A percentile compares a stretch with the other conserved stretches of the same genome.
These are phyloP conservation scores for Vicugna pacos DNA, from an alignment of 2,113 vertebrate genomes.

Conservation along the genomic window DNA sequence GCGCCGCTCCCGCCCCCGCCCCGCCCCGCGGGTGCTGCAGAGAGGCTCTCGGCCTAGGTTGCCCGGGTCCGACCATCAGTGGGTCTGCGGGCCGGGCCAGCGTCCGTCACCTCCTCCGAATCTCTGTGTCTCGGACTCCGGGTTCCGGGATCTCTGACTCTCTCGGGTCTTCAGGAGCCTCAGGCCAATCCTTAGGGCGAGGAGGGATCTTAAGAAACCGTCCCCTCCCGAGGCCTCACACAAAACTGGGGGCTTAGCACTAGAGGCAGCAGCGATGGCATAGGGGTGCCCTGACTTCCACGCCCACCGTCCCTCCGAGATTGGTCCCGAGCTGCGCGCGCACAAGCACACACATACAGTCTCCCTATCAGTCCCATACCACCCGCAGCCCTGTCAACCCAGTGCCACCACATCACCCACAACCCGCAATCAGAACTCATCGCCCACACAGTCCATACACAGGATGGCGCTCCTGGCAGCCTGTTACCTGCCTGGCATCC, in stretches of 20 bases:
- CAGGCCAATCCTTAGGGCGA: neutral
- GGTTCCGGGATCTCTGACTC: neutral
- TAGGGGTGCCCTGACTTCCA: neutral
- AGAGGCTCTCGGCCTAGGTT: constrained; percentile 63
- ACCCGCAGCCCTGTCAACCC: neutral
- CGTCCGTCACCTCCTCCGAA: neutral
- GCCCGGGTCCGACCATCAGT: neutral
- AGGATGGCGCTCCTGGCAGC: neutral
- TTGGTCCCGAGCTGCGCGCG: neutral
- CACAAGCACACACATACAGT: neutral
- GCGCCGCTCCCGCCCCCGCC: constrained; percentile 23
- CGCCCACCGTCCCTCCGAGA: neutral
- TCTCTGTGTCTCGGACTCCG: neutral
- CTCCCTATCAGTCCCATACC: neutral
- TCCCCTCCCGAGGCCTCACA: neutral
- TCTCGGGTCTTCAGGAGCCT: neutral
- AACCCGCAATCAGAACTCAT: neutral
- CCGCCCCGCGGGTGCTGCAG: neutral
- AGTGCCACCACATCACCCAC: neutral
- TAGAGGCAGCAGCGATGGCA: neutral
- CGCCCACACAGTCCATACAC: neutral
- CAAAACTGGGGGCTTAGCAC: neutral
- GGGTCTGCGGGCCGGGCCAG: neutral
- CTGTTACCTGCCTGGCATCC: neutral
- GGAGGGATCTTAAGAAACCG: neutral